phyloP scores from a whole-genome alignment of 2,113 vertebrate species.

The Colius striatus region DNA sequence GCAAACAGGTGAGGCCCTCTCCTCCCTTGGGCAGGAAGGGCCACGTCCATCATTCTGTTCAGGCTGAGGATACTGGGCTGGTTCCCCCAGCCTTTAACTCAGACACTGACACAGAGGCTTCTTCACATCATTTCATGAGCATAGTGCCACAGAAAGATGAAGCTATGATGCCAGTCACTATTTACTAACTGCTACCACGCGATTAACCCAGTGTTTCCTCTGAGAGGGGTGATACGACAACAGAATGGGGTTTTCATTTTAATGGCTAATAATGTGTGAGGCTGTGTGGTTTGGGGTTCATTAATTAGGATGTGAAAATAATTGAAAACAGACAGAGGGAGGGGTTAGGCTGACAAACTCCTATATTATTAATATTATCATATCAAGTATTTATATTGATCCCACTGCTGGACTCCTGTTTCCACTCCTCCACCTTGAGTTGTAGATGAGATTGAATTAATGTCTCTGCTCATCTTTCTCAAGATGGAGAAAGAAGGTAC shows the following conservation, averaged over 20 bases:
- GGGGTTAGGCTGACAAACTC: background rate
- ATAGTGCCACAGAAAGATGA: background rate
- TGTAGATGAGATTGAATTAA: background rate
- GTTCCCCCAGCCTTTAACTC: background rate
- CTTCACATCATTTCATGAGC: background rate
- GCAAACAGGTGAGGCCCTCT: background rate
- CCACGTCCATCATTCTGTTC: background rate
- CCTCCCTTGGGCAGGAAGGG: background rate
- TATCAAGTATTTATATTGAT: background rate
- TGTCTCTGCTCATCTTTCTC: background rate
- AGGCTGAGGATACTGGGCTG: background rate
- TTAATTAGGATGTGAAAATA: background rate
- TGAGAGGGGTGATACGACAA: background rate
- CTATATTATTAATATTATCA: background rate
- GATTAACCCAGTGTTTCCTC: background rate
- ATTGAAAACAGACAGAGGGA: background rate
- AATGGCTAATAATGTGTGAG: background rate
- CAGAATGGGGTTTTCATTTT: background rate
- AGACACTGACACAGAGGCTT: fast-evolving
- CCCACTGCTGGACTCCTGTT: background rate
- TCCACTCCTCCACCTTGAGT: background rate
- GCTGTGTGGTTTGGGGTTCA: background rate
- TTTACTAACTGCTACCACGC: background rate
- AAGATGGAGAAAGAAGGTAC: background rate
- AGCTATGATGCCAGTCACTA: background rate